A percentile compares a stretch with the other conserved stretches of the same genome.
Evolutionary conservation across 2,113 vertebrate species (phyloP).

Genomic region (Ciconia stormi): DNA sequence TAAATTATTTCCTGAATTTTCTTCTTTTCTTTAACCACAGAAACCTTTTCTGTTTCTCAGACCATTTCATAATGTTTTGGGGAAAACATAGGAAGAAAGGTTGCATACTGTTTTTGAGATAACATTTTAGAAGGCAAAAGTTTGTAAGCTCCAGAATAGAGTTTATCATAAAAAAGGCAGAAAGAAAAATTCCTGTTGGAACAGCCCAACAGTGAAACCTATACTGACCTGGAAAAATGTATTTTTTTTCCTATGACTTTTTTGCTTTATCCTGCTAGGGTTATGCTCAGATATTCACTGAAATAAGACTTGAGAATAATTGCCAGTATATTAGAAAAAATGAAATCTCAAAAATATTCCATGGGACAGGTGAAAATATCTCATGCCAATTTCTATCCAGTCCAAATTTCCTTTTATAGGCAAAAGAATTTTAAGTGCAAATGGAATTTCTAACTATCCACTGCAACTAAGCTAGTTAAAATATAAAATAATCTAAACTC

Average conservation of each 20-base stretch:
- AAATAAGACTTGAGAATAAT: neutral
- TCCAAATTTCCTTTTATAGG: neutral
- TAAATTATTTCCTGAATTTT: neutral
- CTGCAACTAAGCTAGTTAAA: neutral
- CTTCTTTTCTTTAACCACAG: neutral
- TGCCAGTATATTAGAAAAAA: neutral
- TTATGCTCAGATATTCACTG: neutral
- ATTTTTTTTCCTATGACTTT: neutral
- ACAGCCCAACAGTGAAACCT: neutral
- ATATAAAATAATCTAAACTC: neutral
- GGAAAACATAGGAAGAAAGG: neutral
- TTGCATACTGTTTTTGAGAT: neutral
- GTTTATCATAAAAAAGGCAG: neutral
- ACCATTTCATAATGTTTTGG: neutral
- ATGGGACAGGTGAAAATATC: neutral
- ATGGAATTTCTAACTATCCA: neutral
- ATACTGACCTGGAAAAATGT: neutral
- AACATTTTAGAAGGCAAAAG: neutral
- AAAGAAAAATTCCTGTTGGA: neutral
- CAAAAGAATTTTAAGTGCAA: neutral
- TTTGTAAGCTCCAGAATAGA: neutral
- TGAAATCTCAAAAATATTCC: neutral
- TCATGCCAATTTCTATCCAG: neutral
- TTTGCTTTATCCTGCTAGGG: neutral
- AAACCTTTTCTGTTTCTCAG: neutral